These are phyloP conservation scores for Anticlea derivata DNA, from an alignment of 2,888 invertebrate genomes.

Conservation along the genomic window DNA sequence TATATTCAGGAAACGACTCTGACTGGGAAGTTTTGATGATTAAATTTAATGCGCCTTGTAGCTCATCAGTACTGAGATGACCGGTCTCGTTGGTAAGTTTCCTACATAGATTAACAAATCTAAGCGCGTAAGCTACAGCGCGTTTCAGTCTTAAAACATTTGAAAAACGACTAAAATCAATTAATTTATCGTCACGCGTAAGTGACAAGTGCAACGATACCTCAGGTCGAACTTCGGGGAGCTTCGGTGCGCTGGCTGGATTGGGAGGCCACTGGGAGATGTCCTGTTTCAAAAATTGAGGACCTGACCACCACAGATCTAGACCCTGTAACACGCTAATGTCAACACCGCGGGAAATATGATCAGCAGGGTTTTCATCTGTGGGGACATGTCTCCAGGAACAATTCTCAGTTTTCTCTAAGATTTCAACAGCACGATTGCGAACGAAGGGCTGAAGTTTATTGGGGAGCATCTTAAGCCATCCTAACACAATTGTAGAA, in stretches of 20 bases:
- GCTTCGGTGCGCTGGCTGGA: background rate
- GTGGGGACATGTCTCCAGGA: slow-evolving; percentile 37
- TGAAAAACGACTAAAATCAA: slow-evolving; percentile 2
- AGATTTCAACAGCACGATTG: slow-evolving; percentile 40
- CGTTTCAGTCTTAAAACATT: slow-evolving; percentile 16
- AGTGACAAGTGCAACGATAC: background rate
- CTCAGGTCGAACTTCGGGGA: background rate
- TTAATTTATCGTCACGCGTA: background rate
- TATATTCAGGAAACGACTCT: slow-evolving; percentile 8
- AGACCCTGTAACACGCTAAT: slow-evolving; percentile 3
- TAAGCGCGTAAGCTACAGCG: slow-evolving; percentile 7
- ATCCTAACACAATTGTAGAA: slow-evolving; percentile 42
- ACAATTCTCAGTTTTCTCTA: slow-evolving; percentile 31
- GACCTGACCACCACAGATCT: slow-evolving; percentile 7
- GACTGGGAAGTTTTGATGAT: slow-evolving; percentile 6
- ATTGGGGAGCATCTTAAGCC: slow-evolving; percentile 36
- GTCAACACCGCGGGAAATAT: slow-evolving; percentile 11
- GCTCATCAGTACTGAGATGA: slow-evolving; percentile 7
- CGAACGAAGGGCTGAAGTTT: slow-evolving; percentile 41
- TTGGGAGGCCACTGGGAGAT: slow-evolving; percentile 11
- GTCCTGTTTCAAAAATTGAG: background rate
- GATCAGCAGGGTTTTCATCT: slow-evolving; percentile 11
- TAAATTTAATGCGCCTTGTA: slow-evolving; percentile 7
- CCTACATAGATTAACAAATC: slow-evolving; percentile 13
- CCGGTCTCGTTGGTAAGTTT: slow-evolving; percentile 1